Percentiles rank a stretch among this genome's conserved stretches.
Evolutionary conservation across 2,888 invertebrate species (phyloP).

Genomic region (Nomada fucata): DNA sequence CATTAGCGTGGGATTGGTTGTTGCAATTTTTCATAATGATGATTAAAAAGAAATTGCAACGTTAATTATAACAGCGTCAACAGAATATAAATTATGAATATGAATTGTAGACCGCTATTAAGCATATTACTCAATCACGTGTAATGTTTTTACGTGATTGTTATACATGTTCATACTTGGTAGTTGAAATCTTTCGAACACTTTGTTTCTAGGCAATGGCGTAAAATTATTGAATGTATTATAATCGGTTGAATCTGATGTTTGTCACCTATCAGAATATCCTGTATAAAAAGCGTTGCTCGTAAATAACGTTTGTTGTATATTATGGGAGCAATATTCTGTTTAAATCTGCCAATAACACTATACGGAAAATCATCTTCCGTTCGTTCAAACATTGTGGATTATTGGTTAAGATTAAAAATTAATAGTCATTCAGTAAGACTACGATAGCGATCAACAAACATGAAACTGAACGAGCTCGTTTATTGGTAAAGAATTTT

Average conservation of each 20-base stretch:
- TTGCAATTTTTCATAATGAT: neutral
- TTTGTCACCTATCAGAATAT: conserved; percentile 2
- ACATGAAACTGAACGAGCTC: conserved; percentile 72
- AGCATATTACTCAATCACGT: conserved; percentile 8
- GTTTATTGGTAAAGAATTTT: conserved; percentile 70
- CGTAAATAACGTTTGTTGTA: conserved; percentile 33
- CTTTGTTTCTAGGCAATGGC: conserved; percentile 33
- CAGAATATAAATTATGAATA: neutral
- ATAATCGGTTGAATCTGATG: conserved; percentile 21
- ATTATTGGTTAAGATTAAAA: conserved; percentile 52
- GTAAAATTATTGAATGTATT: conserved; percentile 45
- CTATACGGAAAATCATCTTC: conserved; percentile 51
- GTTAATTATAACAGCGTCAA: neutral
- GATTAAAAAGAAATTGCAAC: neutral
- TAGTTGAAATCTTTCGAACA: neutral
- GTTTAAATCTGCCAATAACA: conserved; percentile 48
- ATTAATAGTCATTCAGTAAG: conserved; percentile 47
- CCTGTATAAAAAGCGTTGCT: conserved; percentile 21
- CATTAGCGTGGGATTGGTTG: conserved; percentile 29
- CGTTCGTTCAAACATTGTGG: conserved; percentile 26
- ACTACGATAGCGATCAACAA: conserved; percentile 56
- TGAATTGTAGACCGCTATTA: neutral
- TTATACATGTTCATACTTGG: neutral
- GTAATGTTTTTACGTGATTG: neutral
- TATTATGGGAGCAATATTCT: conserved; percentile 70